Conservation (phyloP, 2,888 invertebrate genomes). For the Thumatha senex region DNA sequence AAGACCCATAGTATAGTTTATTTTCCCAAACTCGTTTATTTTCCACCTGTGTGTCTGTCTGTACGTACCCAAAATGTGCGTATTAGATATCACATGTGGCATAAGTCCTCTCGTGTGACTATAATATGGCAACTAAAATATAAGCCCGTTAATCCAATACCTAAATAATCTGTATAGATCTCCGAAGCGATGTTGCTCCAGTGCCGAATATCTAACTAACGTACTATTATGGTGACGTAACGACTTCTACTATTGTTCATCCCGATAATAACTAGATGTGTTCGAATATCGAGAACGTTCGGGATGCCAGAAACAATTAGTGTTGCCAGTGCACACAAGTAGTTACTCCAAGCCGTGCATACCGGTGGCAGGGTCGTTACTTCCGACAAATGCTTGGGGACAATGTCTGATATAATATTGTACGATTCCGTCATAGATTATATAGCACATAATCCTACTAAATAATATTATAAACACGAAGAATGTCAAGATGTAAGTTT, state of each 20-base stretch:
- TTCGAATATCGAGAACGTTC: not conserved
- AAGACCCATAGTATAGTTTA: no score
- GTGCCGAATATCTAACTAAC: not conserved
- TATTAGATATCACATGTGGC: no score
- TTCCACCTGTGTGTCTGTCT: no score
- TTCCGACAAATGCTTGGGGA: slow-evolving; percentile 1
- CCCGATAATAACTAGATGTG: not conserved
- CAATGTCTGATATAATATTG: not conserved
- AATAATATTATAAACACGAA: no score
- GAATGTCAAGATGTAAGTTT: no score
- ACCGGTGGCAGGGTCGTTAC: not conserved
- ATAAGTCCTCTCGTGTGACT: no score
- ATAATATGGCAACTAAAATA: no score
- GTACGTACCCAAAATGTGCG: no score
- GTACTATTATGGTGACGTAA: slow-evolving; percentile 1
- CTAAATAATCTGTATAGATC: slow-evolving; percentile 1
- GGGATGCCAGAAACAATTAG: slow-evolving; percentile 2
- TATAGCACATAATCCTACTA: no score
- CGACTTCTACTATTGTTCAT: slow-evolving; percentile 1
- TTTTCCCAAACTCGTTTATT: no score
- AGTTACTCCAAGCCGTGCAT: not conserved
- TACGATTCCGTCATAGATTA: not conserved
- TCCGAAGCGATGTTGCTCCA: slow-evolving; percentile 11
- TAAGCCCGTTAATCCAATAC: slow-evolving; percentile 1
- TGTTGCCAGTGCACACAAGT: not conserved